These are phyloP conservation scores for Hiodon tergisus DNA, from an alignment of 2,113 vertebrate genomes.

Conservation along the genomic window DNA sequence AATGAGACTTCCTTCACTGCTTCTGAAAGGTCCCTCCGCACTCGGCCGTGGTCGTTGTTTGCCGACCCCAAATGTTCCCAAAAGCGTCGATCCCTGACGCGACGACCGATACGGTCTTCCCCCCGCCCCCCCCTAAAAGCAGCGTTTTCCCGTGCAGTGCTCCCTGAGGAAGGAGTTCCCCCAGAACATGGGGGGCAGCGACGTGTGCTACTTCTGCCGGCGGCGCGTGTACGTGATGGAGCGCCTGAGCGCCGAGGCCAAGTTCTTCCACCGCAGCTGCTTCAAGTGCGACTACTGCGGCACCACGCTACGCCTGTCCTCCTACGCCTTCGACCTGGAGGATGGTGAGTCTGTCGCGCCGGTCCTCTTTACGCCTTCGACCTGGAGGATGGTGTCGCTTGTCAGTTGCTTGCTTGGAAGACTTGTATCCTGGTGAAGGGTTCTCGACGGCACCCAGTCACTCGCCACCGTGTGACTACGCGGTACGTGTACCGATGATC, in stretches of 20 bases:
- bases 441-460: too few species aligned
- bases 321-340: constrained; percentile 86
- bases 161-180: constrained; percentile 94
- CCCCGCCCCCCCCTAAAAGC: background rate
- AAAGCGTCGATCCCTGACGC: too few species aligned
- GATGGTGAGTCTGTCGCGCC: constrained; percentile 61
- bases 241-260: constrained; percentile 88
- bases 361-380: background rate
- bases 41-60: too few species aligned
- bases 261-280: constrained; percentile 98
- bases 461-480: too few species aligned
- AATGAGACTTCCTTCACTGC: too few species aligned
- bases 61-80: background rate
- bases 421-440: too few species aligned
- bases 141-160: constrained; percentile 58
- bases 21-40: too few species aligned
- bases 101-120: background rate
- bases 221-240: constrained; percentile 98
- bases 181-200: constrained; percentile 90
- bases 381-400: too few species aligned
- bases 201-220: constrained; percentile 92
- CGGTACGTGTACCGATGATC: too few species aligned
- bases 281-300: constrained; percentile 93
- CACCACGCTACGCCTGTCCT: constrained; percentile 85
- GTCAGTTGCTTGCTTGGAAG: too few species aligned